These are phyloP conservation scores for Rhinella marina DNA, from an alignment of 2,797 vertebrate species.

Conservation along the genomic window DNA sequence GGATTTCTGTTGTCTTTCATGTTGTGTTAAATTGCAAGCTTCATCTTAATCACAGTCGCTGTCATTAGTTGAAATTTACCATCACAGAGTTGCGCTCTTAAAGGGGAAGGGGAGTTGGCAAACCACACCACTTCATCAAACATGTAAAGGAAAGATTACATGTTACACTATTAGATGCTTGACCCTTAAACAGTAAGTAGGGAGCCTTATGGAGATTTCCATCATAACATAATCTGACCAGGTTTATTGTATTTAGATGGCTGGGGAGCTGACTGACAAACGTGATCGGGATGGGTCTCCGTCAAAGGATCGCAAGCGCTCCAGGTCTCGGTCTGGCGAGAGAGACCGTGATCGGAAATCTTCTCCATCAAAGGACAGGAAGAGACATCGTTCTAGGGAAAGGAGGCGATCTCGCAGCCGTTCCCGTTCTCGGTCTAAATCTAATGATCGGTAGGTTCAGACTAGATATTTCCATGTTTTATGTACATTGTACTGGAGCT, in stretches of 20 bases:
- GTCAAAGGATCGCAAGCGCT: slow-evolving; percentile 80
- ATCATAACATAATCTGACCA: neutral
- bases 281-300: slow-evolving; percentile 84
- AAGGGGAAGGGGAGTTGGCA: no score
- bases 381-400: slow-evolving; percentile 89
- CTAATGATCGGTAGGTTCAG: slow-evolving; percentile 82
- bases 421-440: slow-evolving; percentile 85
- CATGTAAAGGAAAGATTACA: no score
- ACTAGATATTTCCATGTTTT: neutral
- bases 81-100: no score
- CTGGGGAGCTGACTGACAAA: slow-evolving; percentile 87
- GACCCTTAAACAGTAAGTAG: no score
- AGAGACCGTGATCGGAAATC: slow-evolving; percentile 81
- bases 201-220: neutral
- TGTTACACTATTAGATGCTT: no score
- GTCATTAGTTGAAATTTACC: no score
- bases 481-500: neutral
- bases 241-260: slow-evolving; percentile 81
- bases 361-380: slow-evolving; percentile 86
- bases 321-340: slow-evolving; percentile 74
- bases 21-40: no score
- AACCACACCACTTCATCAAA: no score
- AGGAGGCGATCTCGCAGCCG: slow-evolving; percentile 79
- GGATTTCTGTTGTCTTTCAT: no score
- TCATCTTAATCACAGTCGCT: no score